Conservation (phyloP, 2,797 vertebrate species). For the Potorous gilbertii region DNA sequence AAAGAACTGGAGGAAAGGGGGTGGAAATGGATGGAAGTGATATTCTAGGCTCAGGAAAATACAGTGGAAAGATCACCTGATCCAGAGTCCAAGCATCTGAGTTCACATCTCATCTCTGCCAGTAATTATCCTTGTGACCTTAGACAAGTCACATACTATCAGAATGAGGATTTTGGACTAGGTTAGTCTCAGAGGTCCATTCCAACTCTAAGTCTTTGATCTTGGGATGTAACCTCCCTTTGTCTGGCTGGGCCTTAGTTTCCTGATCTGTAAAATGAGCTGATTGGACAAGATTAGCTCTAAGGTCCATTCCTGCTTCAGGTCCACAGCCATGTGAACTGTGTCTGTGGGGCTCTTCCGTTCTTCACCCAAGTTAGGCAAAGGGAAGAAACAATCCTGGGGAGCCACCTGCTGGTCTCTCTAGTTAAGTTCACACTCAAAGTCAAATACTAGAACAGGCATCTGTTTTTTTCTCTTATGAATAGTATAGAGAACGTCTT, state of each 20-base stretch:
- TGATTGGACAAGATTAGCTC: neutral
- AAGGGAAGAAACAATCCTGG: neutral
- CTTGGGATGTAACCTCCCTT: no score
- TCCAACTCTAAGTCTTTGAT: neutral
- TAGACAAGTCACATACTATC: neutral
- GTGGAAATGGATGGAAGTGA: neutral
- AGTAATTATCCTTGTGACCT: neutral
- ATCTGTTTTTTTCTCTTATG: neutral
- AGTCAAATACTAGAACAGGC: neutral
- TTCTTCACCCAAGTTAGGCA: neutral
- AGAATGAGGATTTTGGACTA: constrained; percentile 17
- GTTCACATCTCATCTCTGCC: neutral
- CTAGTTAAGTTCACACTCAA: neutral
- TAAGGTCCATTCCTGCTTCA: neutral
- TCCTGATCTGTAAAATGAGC: neutral
- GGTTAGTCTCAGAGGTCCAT: neutral
- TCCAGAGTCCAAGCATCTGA: neutral
- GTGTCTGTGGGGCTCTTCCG: neutral
- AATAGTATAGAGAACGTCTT: neutral
- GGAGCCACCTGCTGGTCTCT: neutral
- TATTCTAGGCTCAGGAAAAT: neutral
- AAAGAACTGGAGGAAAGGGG: neutral
- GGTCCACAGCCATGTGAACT: neutral
- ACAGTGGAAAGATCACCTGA: neutral
- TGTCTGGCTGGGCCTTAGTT: neutral